These are phyloP conservation scores for Gasteruption jaculator DNA, from an alignment of 2,888 invertebrate species.

Conservation along the genomic window DNA sequence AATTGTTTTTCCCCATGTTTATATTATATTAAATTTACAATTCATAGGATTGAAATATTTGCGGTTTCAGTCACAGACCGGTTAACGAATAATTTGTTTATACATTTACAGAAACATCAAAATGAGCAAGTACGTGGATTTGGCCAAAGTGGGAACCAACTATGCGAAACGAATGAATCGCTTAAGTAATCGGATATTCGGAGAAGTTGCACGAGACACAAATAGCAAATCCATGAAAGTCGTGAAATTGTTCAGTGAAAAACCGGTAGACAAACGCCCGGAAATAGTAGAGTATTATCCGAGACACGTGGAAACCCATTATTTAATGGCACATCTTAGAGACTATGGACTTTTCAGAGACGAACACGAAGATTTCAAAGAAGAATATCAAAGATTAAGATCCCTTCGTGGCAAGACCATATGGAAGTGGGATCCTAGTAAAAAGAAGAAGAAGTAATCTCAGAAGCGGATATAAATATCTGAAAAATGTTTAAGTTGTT, in stretches of 20 bases:
- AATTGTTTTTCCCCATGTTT: too few relatives aligned
- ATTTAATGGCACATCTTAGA: slow-evolving; percentile 68
- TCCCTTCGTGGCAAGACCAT: slow-evolving; percentile 70
- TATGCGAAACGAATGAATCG: slow-evolving; percentile 84
- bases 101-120: too few relatives aligned
- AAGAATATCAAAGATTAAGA: slow-evolving; percentile 76
- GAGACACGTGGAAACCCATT: slow-evolving; percentile 71
- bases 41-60: too few relatives aligned
- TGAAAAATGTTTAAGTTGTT: too few relatives aligned
- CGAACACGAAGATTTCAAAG: slow-evolving; percentile 85
- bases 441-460: slow-evolving; percentile 23
- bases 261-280: slow-evolving; percentile 69
- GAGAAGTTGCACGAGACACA: slow-evolving; percentile 77
- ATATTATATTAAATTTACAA: too few relatives aligned
- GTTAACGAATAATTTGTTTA: too few relatives aligned
- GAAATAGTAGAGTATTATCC: slow-evolving; percentile 83
- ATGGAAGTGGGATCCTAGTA: slow-evolving; percentile 52
- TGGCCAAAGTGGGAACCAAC: slow-evolving; percentile 67
- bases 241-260: slow-evolving; percentile 70
- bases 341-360: slow-evolving; percentile 79
- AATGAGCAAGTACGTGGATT: slow-evolving; percentile 64
- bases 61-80: too few relatives aligned
- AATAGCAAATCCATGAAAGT: slow-evolving; percentile 74
- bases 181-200: slow-evolving; percentile 83
- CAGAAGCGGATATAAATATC: too few relatives aligned